A percentile compares a stretch with the other conserved stretches of the same genome.
phyloP scores from a whole-genome alignment of 2,797 vertebrate species.

The Halcyon smyrnensis region DNA sequence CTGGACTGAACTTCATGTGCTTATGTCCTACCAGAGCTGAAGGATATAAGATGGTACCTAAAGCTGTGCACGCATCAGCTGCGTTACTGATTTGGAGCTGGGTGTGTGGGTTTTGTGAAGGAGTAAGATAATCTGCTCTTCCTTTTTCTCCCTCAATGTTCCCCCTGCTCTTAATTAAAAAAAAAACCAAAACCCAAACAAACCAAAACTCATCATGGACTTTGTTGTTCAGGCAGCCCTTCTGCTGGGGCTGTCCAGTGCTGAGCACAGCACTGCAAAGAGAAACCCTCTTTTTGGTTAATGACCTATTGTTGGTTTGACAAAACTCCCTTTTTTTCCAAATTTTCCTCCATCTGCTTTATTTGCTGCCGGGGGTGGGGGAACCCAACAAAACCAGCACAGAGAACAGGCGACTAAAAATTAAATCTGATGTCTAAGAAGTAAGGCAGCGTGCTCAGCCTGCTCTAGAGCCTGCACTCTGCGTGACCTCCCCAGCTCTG shows the following conservation, averaged over 20 bases:
- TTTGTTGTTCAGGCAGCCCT: not conserved
- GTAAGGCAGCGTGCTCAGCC: not conserved
- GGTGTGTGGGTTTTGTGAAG: slow-evolving; percentile 57
- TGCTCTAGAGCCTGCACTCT: slow-evolving; percentile 34
- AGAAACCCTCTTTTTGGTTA: not conserved
- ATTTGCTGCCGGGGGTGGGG: not conserved
- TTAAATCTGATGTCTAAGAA: not conserved
- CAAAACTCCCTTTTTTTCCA: not conserved
- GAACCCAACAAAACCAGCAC: not conserved
- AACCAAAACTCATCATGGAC: not conserved
- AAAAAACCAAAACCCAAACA: not conserved
- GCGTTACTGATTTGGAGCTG: slow-evolving; percentile 4
- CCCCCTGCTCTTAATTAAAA: not conserved
- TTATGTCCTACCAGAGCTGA: not conserved
- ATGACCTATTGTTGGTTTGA: not conserved
- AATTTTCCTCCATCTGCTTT: slow-evolving; percentile 4
- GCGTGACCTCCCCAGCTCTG: slow-evolving; percentile 57
- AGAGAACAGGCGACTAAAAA: slow-evolving; percentile 20
- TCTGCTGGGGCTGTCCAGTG: not conserved
- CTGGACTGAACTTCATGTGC: not conserved
- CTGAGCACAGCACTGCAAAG: not conserved
- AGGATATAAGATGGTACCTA: not conserved
- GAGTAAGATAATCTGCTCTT: slow-evolving; percentile 43
- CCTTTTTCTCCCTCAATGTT: not conserved
- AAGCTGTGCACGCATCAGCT: not conserved